These are phyloP conservation scores for Ciona savignyi DNA, from an alignment of 23 tunicate genomes.

Conservation along the genomic window DNA sequence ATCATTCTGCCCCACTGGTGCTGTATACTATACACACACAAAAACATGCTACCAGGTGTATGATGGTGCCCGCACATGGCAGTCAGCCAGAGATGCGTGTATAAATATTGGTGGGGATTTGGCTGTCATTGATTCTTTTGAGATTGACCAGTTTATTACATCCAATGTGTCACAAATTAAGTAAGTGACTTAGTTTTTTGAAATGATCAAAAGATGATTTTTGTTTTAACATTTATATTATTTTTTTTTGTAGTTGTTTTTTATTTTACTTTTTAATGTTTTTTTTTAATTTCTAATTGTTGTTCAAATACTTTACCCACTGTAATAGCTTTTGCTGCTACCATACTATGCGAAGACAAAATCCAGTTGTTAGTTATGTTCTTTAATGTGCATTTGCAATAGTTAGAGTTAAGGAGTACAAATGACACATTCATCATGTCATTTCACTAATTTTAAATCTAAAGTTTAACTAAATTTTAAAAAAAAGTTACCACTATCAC, in stretches of 20 bases:
- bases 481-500: too few relatives aligned
- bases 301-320: too few relatives aligned
- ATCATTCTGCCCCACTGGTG: background rate
- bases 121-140: background rate
- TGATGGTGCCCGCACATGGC: background rate
- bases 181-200: background rate
- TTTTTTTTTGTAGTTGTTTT: background rate
- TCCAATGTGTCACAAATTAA: background rate
- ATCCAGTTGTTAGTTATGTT: too few relatives aligned
- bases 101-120: background rate
- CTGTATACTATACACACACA: background rate
- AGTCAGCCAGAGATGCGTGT: background rate
- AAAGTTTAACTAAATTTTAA: too few relatives aligned
- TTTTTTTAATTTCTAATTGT: too few relatives aligned
- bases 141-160: background rate
- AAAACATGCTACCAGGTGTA: background rate
- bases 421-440: too few relatives aligned
- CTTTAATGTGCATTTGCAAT: too few relatives aligned
- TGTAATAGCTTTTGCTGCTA: too few relatives aligned
- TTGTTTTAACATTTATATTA: too few relatives aligned
- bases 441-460: too few relatives aligned
- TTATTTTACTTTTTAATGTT: background rate
- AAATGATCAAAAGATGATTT: background rate
- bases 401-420: too few relatives aligned
- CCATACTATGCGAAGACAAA: too few relatives aligned